Evolutionary conservation across 2,113 vertebrate genomes (phyloP).

Genomic region (Lontra canadensis): DNA sequence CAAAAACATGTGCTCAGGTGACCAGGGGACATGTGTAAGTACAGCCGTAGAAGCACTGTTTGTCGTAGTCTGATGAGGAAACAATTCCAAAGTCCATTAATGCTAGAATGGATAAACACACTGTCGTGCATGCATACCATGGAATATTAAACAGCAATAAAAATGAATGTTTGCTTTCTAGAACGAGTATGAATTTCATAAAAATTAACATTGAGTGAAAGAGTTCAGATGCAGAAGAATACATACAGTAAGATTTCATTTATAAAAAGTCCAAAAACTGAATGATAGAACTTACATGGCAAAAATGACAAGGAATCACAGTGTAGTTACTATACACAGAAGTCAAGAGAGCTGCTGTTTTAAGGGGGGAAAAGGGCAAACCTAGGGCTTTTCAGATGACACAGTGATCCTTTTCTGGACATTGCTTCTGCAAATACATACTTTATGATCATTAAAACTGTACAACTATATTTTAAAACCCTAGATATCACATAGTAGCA

Average conservation of each 20-base stretch:
- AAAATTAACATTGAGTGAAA: not conserved
- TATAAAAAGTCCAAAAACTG: not conserved
- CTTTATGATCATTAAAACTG: not conserved
- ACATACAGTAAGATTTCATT: not conserved
- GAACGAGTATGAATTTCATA: not conserved
- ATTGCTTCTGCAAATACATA: not conserved
- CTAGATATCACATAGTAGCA: not conserved
- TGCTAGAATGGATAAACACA: not conserved
- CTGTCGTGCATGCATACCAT: not conserved
- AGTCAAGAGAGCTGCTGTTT: not conserved
- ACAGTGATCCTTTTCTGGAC: not conserved
- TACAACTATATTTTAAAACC: not conserved
- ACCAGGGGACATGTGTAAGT: not conserved
- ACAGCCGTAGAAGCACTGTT: not conserved
- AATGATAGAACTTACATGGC: not conserved
- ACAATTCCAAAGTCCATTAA: not conserved
- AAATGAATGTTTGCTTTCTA: not conserved
- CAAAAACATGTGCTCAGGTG: not conserved
- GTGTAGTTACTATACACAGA: not conserved
- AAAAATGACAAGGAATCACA: not conserved
- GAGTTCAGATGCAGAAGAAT: not conserved
- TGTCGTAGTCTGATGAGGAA: not conserved
- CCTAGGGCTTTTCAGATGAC: not conserved
- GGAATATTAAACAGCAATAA: not conserved
- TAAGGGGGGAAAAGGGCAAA: not conserved